phyloP scores from a whole-genome alignment of 2,113 vertebrate genomes.

The Hippocampus guttulatus region DNA sequence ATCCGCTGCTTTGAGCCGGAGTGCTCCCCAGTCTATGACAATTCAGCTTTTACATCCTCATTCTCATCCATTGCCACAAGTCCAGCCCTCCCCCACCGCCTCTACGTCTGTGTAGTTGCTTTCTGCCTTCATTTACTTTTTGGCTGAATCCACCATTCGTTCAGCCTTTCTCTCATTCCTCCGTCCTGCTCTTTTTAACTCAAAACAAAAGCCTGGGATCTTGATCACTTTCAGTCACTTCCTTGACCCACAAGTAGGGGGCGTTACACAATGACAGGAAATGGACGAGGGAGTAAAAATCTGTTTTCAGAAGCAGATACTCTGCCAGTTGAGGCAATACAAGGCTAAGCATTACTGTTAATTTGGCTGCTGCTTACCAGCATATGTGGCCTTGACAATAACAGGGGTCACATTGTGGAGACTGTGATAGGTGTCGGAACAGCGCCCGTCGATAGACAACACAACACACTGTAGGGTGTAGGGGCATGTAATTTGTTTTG shows the following conservation, averaged over 20 bases:
- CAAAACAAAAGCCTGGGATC: slow-evolving; percentile 49
- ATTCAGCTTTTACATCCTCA: slow-evolving; percentile 44
- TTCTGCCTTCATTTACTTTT: slow-evolving; percentile 69
- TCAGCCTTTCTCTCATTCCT: slow-evolving; percentile 22
- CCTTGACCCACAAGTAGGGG: slow-evolving; percentile 26
- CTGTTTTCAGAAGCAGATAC: slow-evolving; percentile 22
- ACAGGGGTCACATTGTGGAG: background rate
- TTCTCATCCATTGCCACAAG: slow-evolving; percentile 45
- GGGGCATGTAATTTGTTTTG: slow-evolving; percentile 16
- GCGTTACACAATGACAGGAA: slow-evolving; percentile 30
- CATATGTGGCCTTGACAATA: background rate
- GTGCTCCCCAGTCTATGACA: slow-evolving; percentile 65
- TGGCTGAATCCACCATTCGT: slow-evolving; percentile 57
- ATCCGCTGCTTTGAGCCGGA: slow-evolving; percentile 72
- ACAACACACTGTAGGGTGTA: slow-evolving; percentile 1
- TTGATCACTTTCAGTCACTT: slow-evolving; percentile 49
- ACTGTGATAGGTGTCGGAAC: slow-evolving; percentile 1
- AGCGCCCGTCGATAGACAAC: slow-evolving; percentile 3
- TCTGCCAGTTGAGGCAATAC: slow-evolving; percentile 22
- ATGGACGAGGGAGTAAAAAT: slow-evolving; percentile 34
- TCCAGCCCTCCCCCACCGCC: slow-evolving; percentile 49
- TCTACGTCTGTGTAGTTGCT: slow-evolving; percentile 41
- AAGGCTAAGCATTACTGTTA: slow-evolving; percentile 17
- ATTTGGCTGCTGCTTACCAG: slow-evolving; percentile 22
- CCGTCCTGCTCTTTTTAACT: slow-evolving; percentile 47